Conservation (phyloP, 2,113 vertebrate genomes). For the Alectura lathami region DNA sequence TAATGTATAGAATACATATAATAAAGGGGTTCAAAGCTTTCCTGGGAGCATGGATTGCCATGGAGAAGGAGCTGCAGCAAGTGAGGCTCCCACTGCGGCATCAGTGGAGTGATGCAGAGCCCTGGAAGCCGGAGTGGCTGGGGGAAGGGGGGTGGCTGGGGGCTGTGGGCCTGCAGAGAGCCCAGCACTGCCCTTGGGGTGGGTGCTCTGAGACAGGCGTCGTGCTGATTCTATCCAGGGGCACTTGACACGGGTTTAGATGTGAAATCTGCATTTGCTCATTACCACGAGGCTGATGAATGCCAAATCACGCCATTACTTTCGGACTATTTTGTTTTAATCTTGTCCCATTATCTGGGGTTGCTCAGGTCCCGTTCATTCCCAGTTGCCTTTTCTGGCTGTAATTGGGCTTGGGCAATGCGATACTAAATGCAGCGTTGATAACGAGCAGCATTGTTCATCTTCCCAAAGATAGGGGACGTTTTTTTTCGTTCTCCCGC, state of each 20-base stretch:
- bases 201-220: neutral
- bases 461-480: neutral
- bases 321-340: neutral
- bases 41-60: neutral
- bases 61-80: neutral
- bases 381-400: neutral
- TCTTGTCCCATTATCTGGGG: constrained; percentile 1
- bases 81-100: neutral
- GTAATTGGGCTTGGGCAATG: neutral
- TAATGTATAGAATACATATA: no score
- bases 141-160: neutral
- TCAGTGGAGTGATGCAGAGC: neutral
- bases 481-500: neutral
- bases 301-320: constrained; percentile 12
- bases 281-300: neutral
- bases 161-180: neutral
- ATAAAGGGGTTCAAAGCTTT: neutral
- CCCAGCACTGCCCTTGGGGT: neutral
- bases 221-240: neutral
- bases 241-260: constrained; percentile 11
- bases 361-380: constrained; percentile 3
- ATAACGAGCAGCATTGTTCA: constrained; percentile 8
- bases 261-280: constrained; percentile 1
- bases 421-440: constrained; percentile 7
- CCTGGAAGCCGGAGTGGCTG: fast-evolving